phyloP scores from a whole-genome alignment of 2,888 invertebrate genomes.

The Lapara coniferarum region DNA sequence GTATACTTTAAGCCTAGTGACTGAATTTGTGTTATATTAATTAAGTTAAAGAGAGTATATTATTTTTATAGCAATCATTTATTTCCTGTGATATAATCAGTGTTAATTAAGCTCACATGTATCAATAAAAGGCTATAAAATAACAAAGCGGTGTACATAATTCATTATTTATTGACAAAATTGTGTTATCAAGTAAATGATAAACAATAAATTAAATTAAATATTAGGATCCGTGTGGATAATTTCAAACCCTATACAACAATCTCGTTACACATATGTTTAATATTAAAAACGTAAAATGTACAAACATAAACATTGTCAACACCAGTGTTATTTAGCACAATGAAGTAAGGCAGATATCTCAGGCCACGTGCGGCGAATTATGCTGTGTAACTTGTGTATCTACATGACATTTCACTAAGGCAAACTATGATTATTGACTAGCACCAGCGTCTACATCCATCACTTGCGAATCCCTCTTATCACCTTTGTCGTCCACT shows the following conservation, averaged over 20 bases:
- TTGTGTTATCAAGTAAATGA: slow-evolving; percentile 77
- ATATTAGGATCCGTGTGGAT: slow-evolving; percentile 70
- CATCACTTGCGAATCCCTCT: slow-evolving; percentile 65
- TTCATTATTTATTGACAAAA: slow-evolving; percentile 79
- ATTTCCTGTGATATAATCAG: slow-evolving; percentile 29
- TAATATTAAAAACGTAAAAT: slow-evolving; percentile 74
- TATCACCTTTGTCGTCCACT: slow-evolving; percentile 65
- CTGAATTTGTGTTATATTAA: not conserved
- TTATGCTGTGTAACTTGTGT: slow-evolving; percentile 49
- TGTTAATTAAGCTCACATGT: slow-evolving; percentile 38
- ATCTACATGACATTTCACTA: slow-evolving; percentile 66
- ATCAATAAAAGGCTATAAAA: slow-evolving; percentile 36
- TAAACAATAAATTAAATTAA: slow-evolving; percentile 82
- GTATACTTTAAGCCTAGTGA: not conserved
- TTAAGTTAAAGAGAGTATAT: slow-evolving; percentile 10
- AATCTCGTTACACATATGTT: slow-evolving; percentile 56
- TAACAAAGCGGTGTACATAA: slow-evolving; percentile 51
- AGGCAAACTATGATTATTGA: slow-evolving; percentile 76
- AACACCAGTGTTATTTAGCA: slow-evolving; percentile 70
- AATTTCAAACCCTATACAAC: slow-evolving; percentile 67
- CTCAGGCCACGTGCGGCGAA: slow-evolving; percentile 37
- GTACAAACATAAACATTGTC: slow-evolving; percentile 75
- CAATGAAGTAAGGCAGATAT: slow-evolving; percentile 54
- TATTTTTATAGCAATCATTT: slow-evolving; percentile 22
- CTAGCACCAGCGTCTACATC: slow-evolving; percentile 80